Conservation (phyloP, 2,797 vertebrate species). For the Acanthurus leucopareius region DNA sequence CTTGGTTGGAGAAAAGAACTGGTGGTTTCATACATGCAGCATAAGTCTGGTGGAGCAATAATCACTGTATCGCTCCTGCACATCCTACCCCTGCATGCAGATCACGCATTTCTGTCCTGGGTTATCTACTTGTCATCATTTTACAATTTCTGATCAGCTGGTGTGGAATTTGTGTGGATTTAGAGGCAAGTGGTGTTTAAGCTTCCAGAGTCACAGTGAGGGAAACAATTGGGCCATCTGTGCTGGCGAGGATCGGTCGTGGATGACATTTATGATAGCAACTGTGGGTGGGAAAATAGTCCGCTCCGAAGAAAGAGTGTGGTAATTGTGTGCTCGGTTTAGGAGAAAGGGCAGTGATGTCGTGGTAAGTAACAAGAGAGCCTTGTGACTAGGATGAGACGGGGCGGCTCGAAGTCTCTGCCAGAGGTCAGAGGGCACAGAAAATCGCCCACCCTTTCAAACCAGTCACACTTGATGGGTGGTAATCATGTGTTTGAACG, state of each 20-base stretch:
- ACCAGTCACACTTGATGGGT: conserved; percentile 54
- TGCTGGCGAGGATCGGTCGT: conserved; percentile 23
- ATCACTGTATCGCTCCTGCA: not conserved
- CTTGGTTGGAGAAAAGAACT: not conserved
- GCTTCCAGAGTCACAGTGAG: conserved; percentile 2
- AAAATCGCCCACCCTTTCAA: conserved; percentile 47
- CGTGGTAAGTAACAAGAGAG: conserved; percentile 65
- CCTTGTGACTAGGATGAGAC: conserved; percentile 70
- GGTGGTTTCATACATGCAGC: conserved; percentile 6
- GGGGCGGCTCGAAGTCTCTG: conserved; percentile 44
- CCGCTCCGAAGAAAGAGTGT: conserved; percentile 39
- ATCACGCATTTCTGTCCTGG: conserved; percentile 17
- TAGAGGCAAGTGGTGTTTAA: conserved; percentile 5
- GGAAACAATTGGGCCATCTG: conserved; percentile 70
- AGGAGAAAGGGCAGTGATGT: conserved; percentile 57
- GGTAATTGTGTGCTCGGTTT: conserved; percentile 59
- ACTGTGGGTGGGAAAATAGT: conserved; percentile 62
- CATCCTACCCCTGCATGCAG: conserved; percentile 44
- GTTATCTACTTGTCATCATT: conserved; percentile 37
- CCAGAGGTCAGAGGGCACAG: conserved; percentile 61
- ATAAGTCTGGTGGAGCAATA: not conserved
- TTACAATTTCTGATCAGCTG: conserved; percentile 47
- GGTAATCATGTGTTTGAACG: conserved; percentile 22
- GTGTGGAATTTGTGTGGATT: conserved; percentile 39
- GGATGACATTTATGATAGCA: conserved; percentile 59